A percentile compares a stretch with the other conserved stretches of the same genome.
phyloP scores from a whole-genome alignment of 2,888 invertebrate genomes.

The Furcula furcula region DNA sequence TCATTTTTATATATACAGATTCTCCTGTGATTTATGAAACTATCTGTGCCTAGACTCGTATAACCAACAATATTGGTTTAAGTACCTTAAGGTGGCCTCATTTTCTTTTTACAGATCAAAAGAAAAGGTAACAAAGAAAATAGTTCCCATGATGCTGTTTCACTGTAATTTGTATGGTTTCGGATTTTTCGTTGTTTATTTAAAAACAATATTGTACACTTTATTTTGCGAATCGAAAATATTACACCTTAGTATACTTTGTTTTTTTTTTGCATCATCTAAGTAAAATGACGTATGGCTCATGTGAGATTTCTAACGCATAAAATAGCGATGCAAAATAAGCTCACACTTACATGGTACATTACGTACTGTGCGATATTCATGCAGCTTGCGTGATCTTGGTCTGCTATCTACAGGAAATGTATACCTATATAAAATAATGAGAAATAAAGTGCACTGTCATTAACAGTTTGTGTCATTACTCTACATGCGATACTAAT shows the following conservation, averaged over 20 bases:
- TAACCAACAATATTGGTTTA: too few relatives aligned
- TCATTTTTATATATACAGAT: too few relatives aligned
- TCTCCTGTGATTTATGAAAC: too few relatives aligned
- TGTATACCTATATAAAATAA: slow-evolving; percentile 58
- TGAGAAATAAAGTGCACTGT: slow-evolving; percentile 33
- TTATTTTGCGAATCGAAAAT: too few relatives aligned
- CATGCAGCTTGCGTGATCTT: slow-evolving; percentile 69
- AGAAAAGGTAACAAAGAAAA: too few relatives aligned
- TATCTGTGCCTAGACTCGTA: too few relatives aligned
- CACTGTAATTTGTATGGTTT: too few relatives aligned
- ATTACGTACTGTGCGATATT: slow-evolving; percentile 57
- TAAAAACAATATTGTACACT: too few relatives aligned
- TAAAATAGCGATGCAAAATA: slow-evolving; percentile 6
- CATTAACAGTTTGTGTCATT: slow-evolving; percentile 10
- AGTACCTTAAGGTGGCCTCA: too few relatives aligned
- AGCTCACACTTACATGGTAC: slow-evolving; percentile 49
- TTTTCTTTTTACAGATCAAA: too few relatives aligned
- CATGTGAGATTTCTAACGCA: slow-evolving; percentile 12
- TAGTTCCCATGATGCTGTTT: too few relatives aligned
- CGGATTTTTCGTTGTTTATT: too few relatives aligned
- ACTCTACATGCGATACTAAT: slow-evolving; percentile 13
- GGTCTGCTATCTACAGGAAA: slow-evolving; percentile 64
- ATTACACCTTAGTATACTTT: not conserved
- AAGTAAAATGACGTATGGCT: not conserved
- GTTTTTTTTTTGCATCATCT: slow-evolving; percentile 15